Conservation (phyloP, 2,113 vertebrate species). For the Boleophthalmus pectinirostris region DNA sequence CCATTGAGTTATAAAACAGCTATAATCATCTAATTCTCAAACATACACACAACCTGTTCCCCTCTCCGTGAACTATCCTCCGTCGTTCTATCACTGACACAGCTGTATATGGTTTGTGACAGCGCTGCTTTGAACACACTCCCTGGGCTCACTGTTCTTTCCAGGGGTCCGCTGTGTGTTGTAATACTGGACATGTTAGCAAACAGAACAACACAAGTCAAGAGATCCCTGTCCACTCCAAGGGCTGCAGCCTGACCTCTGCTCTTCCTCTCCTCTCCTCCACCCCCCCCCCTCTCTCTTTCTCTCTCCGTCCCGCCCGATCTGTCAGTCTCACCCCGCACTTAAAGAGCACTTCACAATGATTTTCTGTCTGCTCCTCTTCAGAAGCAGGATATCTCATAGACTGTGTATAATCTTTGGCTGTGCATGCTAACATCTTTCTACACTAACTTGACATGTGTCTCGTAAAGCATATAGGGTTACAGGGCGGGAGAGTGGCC, state of each 20-base stretch:
- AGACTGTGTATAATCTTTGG: background rate
- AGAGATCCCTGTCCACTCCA: conserved; percentile 20
- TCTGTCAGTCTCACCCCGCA: conserved; percentile 30
- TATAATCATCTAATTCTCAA: too few species aligned
- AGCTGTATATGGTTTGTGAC: conserved; percentile 46
- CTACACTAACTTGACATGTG: background rate
- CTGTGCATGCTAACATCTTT: background rate
- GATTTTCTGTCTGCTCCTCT: conserved; percentile 53
- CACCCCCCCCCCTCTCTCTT: background rate
- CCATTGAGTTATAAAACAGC: too few species aligned
- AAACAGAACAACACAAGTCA: conserved; percentile 46
- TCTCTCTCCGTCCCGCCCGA: conserved; percentile 4
- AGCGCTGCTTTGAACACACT: conserved; percentile 60
- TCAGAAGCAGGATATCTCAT: background rate
- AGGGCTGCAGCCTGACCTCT: conserved; percentile 24
- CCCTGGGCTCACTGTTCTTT: conserved; percentile 37
- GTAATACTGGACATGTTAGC: conserved; percentile 65
- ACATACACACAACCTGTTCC: too few species aligned
- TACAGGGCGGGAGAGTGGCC: too few species aligned
- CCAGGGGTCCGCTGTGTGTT: conserved; percentile 53
- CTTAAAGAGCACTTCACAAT: conserved; percentile 22
- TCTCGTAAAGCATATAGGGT: too few species aligned
- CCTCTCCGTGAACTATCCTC: background rate
- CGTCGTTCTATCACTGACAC: background rate
- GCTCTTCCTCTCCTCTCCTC: background rate